Conservation (phyloP, 2,113 vertebrate genomes). For the Oncorhynchus mykiss region DNA sequence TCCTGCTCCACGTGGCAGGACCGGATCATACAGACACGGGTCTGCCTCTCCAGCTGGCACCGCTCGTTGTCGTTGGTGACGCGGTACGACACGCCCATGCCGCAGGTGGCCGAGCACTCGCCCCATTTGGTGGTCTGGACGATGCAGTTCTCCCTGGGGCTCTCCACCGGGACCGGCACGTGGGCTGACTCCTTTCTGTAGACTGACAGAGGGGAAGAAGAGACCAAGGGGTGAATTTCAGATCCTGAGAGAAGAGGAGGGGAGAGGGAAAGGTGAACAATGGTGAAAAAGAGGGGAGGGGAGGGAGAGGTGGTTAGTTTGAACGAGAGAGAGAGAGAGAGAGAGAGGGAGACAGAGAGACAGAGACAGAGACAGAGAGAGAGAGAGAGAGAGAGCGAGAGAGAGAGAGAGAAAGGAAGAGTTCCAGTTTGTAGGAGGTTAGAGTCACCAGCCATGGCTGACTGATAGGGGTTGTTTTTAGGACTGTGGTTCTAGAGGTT, state of each 20-base stretch:
- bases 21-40: conserved; percentile 72
- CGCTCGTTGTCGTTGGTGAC: conserved; percentile 75
- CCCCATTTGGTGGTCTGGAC: conserved; percentile 79
- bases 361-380: background rate
- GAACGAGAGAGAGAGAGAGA: background rate
- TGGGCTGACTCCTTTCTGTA: conserved; percentile 53
- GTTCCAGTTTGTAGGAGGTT: too few species aligned
- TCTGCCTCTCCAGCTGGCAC: conserved; percentile 78
- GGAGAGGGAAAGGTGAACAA: background rate
- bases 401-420: background rate
- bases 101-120: conserved; percentile 73
- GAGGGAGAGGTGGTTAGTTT: background rate
- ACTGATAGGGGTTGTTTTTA: conserved; percentile 40
- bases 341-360: background rate
- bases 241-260: conserved; percentile 20
- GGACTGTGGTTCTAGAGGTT: conserved; percentile 35
- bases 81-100: conserved; percentile 75
- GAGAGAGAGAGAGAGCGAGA: background rate
- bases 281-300: background rate
- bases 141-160: conserved; percentile 76
- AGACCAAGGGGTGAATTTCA: conserved; percentile 36
- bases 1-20: conserved; percentile 64
- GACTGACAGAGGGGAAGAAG: conserved; percentile 40
- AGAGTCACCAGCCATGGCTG: conserved; percentile 61
- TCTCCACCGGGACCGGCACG: conserved; percentile 47